phyloP scores from a whole-genome alignment of 2,113 vertebrate species.

The Scatophagus argus region DNA sequence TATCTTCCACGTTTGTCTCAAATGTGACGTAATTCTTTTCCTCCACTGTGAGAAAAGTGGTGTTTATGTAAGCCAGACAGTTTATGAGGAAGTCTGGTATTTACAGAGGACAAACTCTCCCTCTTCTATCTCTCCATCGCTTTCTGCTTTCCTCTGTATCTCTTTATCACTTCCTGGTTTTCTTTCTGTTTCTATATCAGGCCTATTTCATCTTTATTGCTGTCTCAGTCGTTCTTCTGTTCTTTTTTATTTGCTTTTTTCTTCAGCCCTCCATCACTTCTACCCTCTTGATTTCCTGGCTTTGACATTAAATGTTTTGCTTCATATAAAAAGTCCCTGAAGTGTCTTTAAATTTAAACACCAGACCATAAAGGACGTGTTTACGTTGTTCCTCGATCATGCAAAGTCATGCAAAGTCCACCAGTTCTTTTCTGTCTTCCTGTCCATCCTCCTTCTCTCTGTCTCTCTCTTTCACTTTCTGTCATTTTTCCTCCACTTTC shows the following conservation, averaged over 20 bases:
- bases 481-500: not conserved
- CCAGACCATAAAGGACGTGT: no score
- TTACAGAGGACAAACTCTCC: constrained; percentile 46
- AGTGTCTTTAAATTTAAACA: not conserved
- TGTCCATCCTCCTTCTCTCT: not conserved
- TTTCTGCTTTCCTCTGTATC: constrained; percentile 23
- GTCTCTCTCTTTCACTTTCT: constrained; percentile 22
- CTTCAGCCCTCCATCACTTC: not conserved
- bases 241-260: not conserved
- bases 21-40: not conserved
- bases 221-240: not conserved
- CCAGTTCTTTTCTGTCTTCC: not conserved
- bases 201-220: constrained; percentile 46
- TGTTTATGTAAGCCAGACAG: constrained; percentile 23
- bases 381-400: not conserved
- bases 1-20: not conserved
- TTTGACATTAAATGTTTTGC: not conserved
- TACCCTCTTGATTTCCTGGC: not conserved
- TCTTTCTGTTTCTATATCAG: constrained; percentile 19
- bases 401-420: not conserved
- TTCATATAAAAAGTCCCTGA: not conserved
- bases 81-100: constrained; percentile 42
- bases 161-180: constrained; percentile 29
- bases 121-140: constrained; percentile 31
- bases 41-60: not conserved